phyloP scores from a whole-genome alignment of 2,797 vertebrate species.

The Micromesistius poutassou region DNA sequence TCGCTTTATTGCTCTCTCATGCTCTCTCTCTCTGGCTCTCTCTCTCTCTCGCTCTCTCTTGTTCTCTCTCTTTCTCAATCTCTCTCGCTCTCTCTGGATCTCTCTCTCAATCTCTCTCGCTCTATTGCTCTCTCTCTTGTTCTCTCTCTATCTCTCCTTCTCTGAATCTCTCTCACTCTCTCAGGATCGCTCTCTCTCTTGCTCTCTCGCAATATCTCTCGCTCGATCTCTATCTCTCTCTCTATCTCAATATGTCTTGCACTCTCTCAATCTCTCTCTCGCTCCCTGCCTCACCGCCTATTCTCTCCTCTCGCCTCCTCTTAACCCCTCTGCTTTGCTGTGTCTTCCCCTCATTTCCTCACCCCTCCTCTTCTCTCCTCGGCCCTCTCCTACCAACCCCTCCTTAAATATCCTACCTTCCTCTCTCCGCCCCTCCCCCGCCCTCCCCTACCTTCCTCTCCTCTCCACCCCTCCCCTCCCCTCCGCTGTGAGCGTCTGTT shows the following conservation, averaged over 20 bases:
- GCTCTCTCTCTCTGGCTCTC: slow-evolving; percentile 34
- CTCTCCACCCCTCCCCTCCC: background rate
- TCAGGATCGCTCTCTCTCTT: too few species aligned
- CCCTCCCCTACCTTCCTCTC: background rate
- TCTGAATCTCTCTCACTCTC: slow-evolving; percentile 3
- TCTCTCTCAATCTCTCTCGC: background rate
- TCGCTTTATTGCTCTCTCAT: slow-evolving; percentile 19
- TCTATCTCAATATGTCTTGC: slow-evolving; percentile 35
- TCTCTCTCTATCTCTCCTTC: background rate
- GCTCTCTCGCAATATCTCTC: background rate
- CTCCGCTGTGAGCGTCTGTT: slow-evolving; percentile 30
- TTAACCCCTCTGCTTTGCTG: background rate
- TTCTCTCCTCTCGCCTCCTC: slow-evolving; percentile 25
- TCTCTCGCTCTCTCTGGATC: background rate
- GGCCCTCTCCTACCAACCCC: slow-evolving; percentile 4
- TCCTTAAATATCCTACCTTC: background rate
- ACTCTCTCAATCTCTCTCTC: slow-evolving; percentile 18
- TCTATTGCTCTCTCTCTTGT: slow-evolving; percentile 28
- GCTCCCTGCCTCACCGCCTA: slow-evolving; percentile 30
- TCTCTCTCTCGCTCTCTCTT: slow-evolving; percentile 18
- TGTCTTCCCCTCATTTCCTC: slow-evolving; percentile 41
- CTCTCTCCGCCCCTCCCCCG: background rate
- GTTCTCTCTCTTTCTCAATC: slow-evolving; percentile 18
- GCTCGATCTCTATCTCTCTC: slow-evolving; percentile 34
- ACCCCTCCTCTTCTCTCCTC: slow-evolving; percentile 30